These are phyloP conservation scores for Apteryx mantelli DNA, from an alignment of 2,113 vertebrate species.

Conservation along the genomic window DNA sequence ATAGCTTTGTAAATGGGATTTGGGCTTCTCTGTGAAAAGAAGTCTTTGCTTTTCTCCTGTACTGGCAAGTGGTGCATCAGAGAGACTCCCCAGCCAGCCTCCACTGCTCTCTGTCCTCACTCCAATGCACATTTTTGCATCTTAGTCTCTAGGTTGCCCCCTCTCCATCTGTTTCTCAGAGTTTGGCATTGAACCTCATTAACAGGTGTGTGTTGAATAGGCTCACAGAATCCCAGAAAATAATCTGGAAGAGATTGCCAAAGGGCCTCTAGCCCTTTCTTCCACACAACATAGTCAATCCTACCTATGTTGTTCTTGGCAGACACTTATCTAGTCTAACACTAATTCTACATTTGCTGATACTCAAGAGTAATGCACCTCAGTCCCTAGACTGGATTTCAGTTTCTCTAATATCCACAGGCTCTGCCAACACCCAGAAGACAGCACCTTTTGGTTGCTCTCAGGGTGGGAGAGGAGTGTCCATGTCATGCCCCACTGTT, in stretches of 20 bases:
- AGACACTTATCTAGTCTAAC: background rate
- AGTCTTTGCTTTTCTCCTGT: background rate
- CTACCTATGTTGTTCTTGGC: background rate
- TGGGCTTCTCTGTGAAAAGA: background rate
- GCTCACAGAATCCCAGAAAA: background rate
- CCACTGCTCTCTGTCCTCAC: background rate
- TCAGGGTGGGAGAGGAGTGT: background rate
- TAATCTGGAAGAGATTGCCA: background rate
- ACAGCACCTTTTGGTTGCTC: background rate
- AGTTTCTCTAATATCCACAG: background rate
- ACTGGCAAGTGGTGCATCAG: background rate
- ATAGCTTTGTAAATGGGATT: background rate
- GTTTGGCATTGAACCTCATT: background rate
- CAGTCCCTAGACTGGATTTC: background rate
- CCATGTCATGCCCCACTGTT: fast-evolving
- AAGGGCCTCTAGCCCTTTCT: background rate
- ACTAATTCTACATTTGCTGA: background rate
- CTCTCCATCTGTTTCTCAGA: background rate
- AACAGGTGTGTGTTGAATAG: background rate
- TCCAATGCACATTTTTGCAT: background rate
- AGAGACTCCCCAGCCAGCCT: background rate
- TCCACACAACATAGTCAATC: fast-evolving
- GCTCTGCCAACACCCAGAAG: background rate
- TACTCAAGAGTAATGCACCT: background rate
- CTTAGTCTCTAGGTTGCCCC: background rate